phyloP scores from a whole-genome alignment of 2,888 invertebrate genomes.

The Phanerotoma sp. region DNA sequence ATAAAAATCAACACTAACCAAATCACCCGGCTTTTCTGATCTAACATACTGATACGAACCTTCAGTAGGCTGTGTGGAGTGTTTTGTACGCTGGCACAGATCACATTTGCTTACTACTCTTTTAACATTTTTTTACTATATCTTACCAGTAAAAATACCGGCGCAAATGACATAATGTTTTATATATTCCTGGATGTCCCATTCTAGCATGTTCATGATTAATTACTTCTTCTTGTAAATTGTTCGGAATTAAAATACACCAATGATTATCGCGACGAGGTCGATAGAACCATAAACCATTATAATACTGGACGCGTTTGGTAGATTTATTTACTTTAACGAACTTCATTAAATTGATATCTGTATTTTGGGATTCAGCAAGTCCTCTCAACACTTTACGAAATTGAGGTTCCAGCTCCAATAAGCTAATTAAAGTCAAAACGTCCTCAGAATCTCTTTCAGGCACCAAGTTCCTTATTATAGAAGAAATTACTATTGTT shows the following conservation, averaged over 20 bases:
- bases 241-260: too few relatives aligned
- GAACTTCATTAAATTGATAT: not conserved
- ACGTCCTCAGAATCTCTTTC: not conserved
- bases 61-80: not conserved
- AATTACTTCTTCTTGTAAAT: not conserved
- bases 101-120: not conserved
- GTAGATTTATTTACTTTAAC: too few relatives aligned
- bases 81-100: constrained; percentile 11
- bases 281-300: too few relatives aligned
- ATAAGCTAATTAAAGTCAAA: not conserved
- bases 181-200: not conserved
- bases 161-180: not conserved
- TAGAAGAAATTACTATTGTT: not conserved
- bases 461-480: not conserved
- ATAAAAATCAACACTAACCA: constrained; percentile 16
- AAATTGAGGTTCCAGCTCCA: not conserved
- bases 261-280: too few relatives aligned
- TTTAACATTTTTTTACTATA: constrained; percentile 3
- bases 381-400: not conserved
- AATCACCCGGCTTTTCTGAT: not conserved
- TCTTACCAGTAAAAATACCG: constrained; percentile 4
- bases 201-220: not conserved
- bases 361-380: not conserved
- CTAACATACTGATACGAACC: constrained; percentile 3
- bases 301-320: too few relatives aligned